phyloP scores from a whole-genome alignment of 1,140 invertebrate genomes.

The Ostrea edulis region DNA sequence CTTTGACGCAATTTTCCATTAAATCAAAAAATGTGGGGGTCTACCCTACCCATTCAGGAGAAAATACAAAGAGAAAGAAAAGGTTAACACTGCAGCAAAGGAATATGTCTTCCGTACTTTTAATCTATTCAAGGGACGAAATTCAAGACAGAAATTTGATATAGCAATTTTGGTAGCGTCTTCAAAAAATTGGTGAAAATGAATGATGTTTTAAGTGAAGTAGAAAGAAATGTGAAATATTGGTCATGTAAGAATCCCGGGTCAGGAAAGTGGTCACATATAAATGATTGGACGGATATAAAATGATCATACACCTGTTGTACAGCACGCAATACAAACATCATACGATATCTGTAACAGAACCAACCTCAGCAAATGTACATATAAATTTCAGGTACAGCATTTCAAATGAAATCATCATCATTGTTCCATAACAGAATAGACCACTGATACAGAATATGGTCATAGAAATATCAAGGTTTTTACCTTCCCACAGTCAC shows the following conservation, averaged over 20 bases:
- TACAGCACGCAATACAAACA: constrained; percentile 41
- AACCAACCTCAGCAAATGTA: background rate
- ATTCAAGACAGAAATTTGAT: constrained; percentile 52
- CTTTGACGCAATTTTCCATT: constrained; percentile 45
- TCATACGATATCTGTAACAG: constrained; percentile 12
- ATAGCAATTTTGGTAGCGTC: constrained; percentile 41
- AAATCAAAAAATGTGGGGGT: constrained; percentile 37
- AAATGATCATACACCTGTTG: constrained; percentile 49
- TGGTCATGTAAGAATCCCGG: constrained; percentile 30
- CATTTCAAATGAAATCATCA: constrained; percentile 33
- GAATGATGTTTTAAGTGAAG: constrained; percentile 46
- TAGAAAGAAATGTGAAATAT: constrained; percentile 49
- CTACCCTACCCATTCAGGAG: constrained; percentile 24
- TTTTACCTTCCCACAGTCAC: background rate
- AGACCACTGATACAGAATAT: constrained; percentile 11
- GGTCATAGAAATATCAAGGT: background rate
- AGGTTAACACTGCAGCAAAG: constrained; percentile 38
- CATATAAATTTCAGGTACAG: constrained; percentile 20
- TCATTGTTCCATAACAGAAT: constrained; percentile 15
- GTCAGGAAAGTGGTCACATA: constrained; percentile 38
- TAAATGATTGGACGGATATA: constrained; percentile 37
- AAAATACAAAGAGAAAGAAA: constrained; percentile 37
- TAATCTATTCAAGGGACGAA: constrained; percentile 50
- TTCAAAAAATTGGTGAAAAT: constrained; percentile 36
- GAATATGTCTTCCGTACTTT: constrained; percentile 48